A percentile compares a stretch with the other conserved stretches of the same genome.
Conservation (phyloP, 2,888 invertebrate genomes). For the Heliconius ismenius region DNA sequence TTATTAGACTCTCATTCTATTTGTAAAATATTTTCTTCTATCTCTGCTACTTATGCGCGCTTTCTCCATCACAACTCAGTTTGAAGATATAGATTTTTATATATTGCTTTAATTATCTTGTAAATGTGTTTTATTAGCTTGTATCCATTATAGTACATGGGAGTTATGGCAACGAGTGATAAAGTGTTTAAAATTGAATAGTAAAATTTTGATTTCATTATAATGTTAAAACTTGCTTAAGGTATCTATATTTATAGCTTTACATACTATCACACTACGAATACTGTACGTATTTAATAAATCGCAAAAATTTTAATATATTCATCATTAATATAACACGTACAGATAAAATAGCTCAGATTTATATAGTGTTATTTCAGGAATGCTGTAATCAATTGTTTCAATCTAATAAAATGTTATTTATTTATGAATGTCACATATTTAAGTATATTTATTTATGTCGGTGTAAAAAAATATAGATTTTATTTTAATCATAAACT, state of each 20-base stretch:
- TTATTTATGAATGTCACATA: not conserved
- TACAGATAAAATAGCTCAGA: conserved; percentile 13
- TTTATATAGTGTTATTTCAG: not conserved
- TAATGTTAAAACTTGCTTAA: not conserved
- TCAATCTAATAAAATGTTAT: conserved; percentile 8
- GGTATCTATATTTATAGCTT: not conserved
- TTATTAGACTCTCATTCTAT: conserved; percentile 70
- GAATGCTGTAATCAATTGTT: conserved; percentile 7
- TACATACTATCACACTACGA: not conserved
- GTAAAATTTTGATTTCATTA: not conserved
- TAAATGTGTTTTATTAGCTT: conserved; percentile 24
- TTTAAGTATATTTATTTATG: conserved; percentile 10
- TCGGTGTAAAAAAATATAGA: conserved; percentile 19
- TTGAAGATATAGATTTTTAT: conserved; percentile 18
- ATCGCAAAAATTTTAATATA: not conserved
- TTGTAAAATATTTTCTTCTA: conserved; percentile 50
- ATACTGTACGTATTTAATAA: not conserved
- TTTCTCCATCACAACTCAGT: conserved; percentile 23
- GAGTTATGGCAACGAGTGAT: not conserved
- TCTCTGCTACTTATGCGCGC: conserved; percentile 38
- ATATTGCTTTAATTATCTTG: conserved; percentile 26
- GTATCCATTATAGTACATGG: conserved; percentile 23
- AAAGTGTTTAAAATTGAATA: conserved; percentile 5
- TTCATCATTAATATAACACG: conserved; percentile 8
- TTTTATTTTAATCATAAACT: conserved; percentile 28